Percentiles rank a stretch among this genome's conserved stretches.
Evolutionary conservation across 1,140 invertebrate species (phyloP).

Genomic region (Alviniconcha marisindica): DNA sequence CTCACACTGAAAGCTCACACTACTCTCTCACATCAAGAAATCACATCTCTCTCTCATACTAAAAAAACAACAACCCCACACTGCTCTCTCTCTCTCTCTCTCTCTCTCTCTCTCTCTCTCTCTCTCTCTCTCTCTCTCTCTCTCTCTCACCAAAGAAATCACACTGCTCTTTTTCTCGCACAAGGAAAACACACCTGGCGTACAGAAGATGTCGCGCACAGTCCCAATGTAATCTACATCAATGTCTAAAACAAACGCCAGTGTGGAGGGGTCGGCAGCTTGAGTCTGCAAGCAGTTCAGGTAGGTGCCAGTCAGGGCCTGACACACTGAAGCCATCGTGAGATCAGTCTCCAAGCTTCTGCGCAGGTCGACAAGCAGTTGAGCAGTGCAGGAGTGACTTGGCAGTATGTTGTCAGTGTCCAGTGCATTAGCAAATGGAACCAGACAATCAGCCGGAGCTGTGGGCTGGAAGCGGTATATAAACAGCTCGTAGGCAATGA

Average conservation of each 20-base stretch:
- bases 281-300: background rate
- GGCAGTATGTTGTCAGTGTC: background rate
- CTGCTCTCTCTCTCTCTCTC: too few relatives aligned
- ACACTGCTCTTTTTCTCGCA: too few relatives aligned
- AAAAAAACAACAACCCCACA: too few relatives aligned
- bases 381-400: background rate
- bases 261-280: background rate
- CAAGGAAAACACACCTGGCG: constrained; percentile 14
- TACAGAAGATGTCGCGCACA: background rate
- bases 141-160: too few relatives aligned
- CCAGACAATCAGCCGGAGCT: background rate
- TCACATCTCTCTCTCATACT: too few relatives aligned
- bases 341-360: background rate
- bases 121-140: too few relatives aligned
- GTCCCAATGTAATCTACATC: background rate
- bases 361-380: background rate
- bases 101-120: too few relatives aligned
- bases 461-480: background rate
- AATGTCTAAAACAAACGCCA: background rate
- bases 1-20: too few relatives aligned
- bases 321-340: background rate
- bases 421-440: background rate
- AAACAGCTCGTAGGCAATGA: background rate
- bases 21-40: too few relatives aligned
- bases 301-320: background rate